Percentiles rank a stretch among this genome's conserved stretches.
phyloP scores from a whole-genome alignment of 2,888 invertebrate genomes.

The Copidosoma aretas region DNA sequence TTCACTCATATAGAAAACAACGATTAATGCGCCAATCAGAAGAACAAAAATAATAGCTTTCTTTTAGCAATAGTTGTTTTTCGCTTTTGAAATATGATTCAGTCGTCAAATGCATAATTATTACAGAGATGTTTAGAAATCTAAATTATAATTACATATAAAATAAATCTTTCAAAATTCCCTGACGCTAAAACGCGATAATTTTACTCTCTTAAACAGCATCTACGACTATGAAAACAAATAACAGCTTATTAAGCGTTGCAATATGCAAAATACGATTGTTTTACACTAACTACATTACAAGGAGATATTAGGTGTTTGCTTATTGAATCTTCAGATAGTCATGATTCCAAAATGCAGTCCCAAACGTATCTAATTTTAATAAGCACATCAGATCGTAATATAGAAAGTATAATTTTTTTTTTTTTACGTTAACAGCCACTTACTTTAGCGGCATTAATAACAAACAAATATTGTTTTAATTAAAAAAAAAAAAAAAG shows the following conservation, averaged over 20 bases:
- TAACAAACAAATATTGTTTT: conserved; percentile 19
- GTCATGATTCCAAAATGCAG: background rate
- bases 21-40: conserved; percentile 33
- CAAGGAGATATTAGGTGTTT: conserved; percentile 31
- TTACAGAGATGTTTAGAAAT: conserved; percentile 26
- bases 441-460: background rate
- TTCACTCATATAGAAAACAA: conserved; percentile 38
- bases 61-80: conserved; percentile 14
- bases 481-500: conserved; percentile 30
- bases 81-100: conserved; percentile 10
- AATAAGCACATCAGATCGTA: conserved; percentile 38
- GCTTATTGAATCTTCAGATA: conserved; percentile 18
- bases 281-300: conserved; percentile 40
- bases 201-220: conserved; percentile 13
- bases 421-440: conserved; percentile 19
- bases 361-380: conserved; percentile 26
- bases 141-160: conserved; percentile 31
- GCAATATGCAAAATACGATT: conserved; percentile 42
- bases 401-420: conserved; percentile 38
- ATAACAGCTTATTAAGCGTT: conserved; percentile 36
- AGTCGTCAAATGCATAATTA: conserved; percentile 22
- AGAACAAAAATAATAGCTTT: conserved; percentile 17
- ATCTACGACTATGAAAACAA: conserved; percentile 33
- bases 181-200: conserved; percentile 40
- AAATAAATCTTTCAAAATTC: conserved; percentile 26